These are phyloP conservation scores for Xestia ashworthii DNA, from an alignment of 2,888 invertebrate genomes.

Conservation along the genomic window DNA sequence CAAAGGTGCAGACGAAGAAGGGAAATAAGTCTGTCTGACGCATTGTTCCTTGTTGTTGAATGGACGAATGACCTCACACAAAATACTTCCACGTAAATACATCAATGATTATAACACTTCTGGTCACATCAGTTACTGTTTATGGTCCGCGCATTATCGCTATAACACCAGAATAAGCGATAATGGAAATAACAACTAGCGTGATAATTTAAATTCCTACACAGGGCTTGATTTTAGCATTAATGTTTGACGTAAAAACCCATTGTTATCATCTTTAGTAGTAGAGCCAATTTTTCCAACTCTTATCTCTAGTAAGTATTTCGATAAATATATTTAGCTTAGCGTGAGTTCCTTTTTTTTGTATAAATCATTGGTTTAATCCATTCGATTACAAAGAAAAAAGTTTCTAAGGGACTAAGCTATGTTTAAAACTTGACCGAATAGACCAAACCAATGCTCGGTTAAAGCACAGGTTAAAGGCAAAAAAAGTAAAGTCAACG, in stretches of 20 bases:
- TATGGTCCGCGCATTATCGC: slow-evolving; percentile 27
- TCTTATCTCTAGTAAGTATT: slow-evolving; percentile 2
- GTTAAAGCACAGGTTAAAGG: not conserved
- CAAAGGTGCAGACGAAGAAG: not conserved
- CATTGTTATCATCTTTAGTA: not conserved
- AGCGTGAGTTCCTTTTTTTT: not conserved
- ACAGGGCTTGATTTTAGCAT: not conserved
- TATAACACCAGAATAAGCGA: slow-evolving; percentile 25
- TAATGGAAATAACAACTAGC: slow-evolving; percentile 29
- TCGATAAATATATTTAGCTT: slow-evolving; percentile 7
- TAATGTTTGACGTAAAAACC: slow-evolving; percentile 23
- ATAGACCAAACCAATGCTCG: not conserved
- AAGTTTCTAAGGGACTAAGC: not conserved
- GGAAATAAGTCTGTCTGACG: not conserved
- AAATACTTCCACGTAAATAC: slow-evolving; percentile 3
- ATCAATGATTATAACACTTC: not conserved
- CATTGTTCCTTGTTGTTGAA: slow-evolving; percentile 4
- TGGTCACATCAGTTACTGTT: slow-evolving; percentile 29
- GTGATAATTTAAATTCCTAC: slow-evolving; percentile 14
- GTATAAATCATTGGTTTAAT: not conserved
- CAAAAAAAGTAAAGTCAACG: slow-evolving; percentile 1
- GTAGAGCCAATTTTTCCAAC: slow-evolving; percentile 3
- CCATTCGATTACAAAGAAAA: slow-evolving; percentile 9
- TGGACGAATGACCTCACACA: slow-evolving; percentile 32
- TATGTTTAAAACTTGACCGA: not conserved